Percentiles rank a stretch among this genome's conserved stretches.
Evolutionary conservation across 2,888 invertebrate genomes (phyloP).

Genomic region (Platycheirus rosarum): DNA sequence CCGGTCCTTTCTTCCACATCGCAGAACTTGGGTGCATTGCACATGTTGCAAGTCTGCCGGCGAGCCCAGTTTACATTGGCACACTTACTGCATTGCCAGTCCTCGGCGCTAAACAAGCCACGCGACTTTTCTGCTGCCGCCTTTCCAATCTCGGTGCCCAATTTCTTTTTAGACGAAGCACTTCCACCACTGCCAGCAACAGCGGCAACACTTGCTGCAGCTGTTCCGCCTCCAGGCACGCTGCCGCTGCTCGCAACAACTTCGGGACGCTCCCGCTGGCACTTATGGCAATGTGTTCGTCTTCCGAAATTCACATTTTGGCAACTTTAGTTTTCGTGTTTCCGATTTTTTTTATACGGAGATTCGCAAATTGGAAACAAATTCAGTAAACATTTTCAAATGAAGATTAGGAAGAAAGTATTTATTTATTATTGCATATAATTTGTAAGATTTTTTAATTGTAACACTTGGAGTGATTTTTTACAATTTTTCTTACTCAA

Average conservation of each 20-base stretch:
- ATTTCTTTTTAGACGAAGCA: conserved; percentile 85
- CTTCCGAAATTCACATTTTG: conserved; percentile 98
- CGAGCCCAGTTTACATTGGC: conserved; percentile 98
- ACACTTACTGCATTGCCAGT: conserved; percentile 99
- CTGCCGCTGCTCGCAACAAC: conserved; percentile 73
- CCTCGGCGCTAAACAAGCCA: conserved; percentile 93
- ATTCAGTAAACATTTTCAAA: conserved; percentile 60
- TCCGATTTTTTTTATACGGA: conserved; percentile 46
- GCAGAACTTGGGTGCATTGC: conserved; percentile 98
- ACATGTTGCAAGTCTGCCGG: conserved; percentile 97
- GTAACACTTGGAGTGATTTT: conserved; percentile 71
- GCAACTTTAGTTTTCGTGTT: conserved; percentile 84
- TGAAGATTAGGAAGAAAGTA: conserved; percentile 70
- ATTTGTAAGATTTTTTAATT: conserved; percentile 43
- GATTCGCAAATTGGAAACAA: conserved; percentile 60
- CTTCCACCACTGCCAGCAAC: conserved; percentile 61
- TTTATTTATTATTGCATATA: conserved; percentile 62
- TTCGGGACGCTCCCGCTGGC: conserved; percentile 82
- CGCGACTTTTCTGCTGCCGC: conserved; percentile 98
- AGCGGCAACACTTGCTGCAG: conserved; percentile 10
- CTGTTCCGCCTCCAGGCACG: conserved; percentile 76
- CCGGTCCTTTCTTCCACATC: conserved; percentile 92
- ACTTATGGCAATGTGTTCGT: conserved; percentile 94
- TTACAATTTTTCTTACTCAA: conserved; percentile 82
- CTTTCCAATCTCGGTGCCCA: conserved; percentile 98